These are phyloP conservation scores for Ennomos fuscantarius DNA, from an alignment of 2,888 invertebrate species.

Conservation along the genomic window DNA sequence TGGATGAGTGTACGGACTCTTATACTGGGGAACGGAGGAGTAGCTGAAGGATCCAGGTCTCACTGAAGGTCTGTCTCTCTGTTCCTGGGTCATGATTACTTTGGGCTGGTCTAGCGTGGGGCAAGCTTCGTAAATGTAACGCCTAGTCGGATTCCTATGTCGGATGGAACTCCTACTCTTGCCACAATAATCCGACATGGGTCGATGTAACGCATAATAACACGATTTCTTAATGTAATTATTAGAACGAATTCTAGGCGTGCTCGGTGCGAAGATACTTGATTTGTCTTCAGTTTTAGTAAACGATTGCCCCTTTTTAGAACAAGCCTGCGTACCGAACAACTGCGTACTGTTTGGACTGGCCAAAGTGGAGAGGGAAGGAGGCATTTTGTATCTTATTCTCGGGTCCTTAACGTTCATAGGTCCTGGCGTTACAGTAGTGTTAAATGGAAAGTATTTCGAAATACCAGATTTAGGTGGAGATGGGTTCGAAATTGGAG, in stretches of 20 bases:
- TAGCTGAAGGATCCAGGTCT: conserved; percentile 47
- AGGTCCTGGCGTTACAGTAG: conserved; percentile 22
- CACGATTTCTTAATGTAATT: background rate
- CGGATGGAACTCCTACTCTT: conserved; percentile 24
- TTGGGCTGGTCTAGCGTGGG: conserved; percentile 46
- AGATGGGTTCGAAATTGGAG: conserved; percentile 22
- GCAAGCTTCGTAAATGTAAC: conserved; percentile 24
- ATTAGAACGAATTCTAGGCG: conserved; percentile 13
- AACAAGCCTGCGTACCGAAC: conserved; percentile 35
- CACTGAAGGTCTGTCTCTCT: conserved; percentile 48
- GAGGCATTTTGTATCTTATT: conserved; percentile 13
- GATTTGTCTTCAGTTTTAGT: conserved; percentile 1
- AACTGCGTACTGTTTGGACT: conserved; percentile 43
- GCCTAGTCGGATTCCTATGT: conserved; percentile 13
- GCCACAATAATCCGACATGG: conserved; percentile 11
- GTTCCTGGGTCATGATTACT: conserved; percentile 42
- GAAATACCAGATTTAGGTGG: conserved; percentile 41
- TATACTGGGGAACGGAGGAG: conserved; percentile 46
- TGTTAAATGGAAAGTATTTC: conserved; percentile 54
- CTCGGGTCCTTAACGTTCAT: conserved; percentile 20
- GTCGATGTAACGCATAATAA: conserved; percentile 9
- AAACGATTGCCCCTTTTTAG: background rate
- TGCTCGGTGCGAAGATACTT: background rate
- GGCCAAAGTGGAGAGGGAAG: conserved; percentile 30
- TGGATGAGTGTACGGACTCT: conserved; percentile 45